These are phyloP conservation scores for Nebria ingens DNA, from an alignment of 1,140 invertebrate species.

Conservation along the genomic window DNA sequence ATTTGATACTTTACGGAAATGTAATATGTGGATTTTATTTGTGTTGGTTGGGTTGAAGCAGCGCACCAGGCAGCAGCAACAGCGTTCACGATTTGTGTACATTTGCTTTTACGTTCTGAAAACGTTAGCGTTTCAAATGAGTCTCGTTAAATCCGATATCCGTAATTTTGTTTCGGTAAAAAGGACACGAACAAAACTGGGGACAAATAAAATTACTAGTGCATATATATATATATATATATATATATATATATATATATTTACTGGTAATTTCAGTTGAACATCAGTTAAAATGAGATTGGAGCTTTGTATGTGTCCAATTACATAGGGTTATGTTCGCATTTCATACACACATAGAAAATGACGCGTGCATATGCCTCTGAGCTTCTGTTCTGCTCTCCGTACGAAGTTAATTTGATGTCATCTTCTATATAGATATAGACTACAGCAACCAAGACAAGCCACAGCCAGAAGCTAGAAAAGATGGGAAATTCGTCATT, in stretches of 20 bases:
- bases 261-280: too few relatives aligned
- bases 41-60: too few relatives aligned
- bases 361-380: neutral
- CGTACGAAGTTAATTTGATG: constrained; percentile 6
- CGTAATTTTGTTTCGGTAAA: neutral
- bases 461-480: neutral
- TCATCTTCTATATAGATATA: too few relatives aligned
- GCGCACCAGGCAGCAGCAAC: too few relatives aligned
- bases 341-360: neutral
- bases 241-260: too few relatives aligned
- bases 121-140: neutral
- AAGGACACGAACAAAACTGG: too few relatives aligned
- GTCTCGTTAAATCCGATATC: neutral
- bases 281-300: too few relatives aligned
- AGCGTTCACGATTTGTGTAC: neutral
- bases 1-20: too few relatives aligned
- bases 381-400: neutral
- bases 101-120: neutral
- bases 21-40: too few relatives aligned
- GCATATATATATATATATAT: too few relatives aligned
- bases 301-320: neutral
- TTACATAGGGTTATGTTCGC: neutral
- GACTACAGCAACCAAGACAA: too few relatives aligned
- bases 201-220: too few relatives aligned
- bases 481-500: constrained; percentile 1